Percentiles rank a stretch among this genome's conserved stretches.
Evolutionary conservation across 2,113 vertebrate genomes (phyloP).

Genomic region (Galbula dea): DNA sequence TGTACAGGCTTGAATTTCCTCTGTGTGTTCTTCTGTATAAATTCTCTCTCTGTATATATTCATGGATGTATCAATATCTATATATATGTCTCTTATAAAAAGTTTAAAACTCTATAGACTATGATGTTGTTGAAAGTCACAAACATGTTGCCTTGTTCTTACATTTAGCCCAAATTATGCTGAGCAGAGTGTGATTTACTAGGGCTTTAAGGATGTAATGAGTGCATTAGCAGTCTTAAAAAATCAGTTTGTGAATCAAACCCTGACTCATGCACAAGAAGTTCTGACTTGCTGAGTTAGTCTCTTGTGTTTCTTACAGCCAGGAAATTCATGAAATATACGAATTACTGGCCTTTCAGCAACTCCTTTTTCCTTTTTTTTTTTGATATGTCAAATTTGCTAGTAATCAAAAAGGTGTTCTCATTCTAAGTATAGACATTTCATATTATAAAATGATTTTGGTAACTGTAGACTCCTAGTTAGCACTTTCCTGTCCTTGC

Average conservation of each 20-base stretch:
- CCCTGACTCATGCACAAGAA: not conserved
- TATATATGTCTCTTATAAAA: not conserved
- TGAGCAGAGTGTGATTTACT: not conserved
- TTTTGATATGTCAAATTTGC: not conserved
- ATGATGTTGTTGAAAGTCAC: not conserved
- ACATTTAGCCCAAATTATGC: not conserved
- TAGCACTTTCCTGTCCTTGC: not conserved
- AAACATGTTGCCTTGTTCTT: not conserved
- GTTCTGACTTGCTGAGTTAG: constrained; percentile 23
- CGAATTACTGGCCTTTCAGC: not conserved
- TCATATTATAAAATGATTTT: not conserved
- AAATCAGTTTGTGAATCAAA: constrained; percentile 17
- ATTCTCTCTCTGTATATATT: not conserved
- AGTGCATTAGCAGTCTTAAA: not conserved
- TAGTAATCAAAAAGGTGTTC: not conserved
- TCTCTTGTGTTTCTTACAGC: not conserved
- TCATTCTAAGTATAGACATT: not conserved
- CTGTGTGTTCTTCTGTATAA: not conserved
- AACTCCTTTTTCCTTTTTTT: not conserved
- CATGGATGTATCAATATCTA: not conserved
- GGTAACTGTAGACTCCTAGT: not conserved
- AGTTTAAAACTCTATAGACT: not conserved
- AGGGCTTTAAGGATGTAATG: not conserved
- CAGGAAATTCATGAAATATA: not conserved
- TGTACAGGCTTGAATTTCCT: not conserved